Conservation (phyloP, 2,113 vertebrate genomes). For the Pluvialis apricaria region DNA sequence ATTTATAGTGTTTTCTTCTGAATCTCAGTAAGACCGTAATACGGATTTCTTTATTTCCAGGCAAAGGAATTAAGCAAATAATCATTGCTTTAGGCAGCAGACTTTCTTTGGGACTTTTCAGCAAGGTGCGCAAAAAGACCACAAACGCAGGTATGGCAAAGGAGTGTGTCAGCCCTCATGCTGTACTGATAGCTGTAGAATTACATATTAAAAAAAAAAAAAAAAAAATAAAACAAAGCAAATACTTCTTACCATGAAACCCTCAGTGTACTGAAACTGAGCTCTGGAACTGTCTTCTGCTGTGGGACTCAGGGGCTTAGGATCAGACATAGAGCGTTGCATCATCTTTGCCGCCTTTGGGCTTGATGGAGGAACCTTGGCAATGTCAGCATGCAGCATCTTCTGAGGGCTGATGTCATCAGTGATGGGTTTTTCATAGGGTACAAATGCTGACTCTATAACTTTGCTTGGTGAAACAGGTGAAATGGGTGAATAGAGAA, state of each 20-base stretch:
- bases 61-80: background rate
- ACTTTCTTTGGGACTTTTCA: background rate
- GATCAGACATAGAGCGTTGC: constrained; percentile 94
- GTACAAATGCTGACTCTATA: constrained; percentile 90
- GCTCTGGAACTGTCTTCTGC: constrained; percentile 88
- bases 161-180: background rate
- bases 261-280: constrained; percentile 90
- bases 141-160: background rate
- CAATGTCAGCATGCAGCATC: constrained; percentile 86
- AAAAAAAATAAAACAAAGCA: background rate
- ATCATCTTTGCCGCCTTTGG: constrained; percentile 89
- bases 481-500: constrained; percentile 90
- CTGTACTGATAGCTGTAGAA: background rate
- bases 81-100: background rate
- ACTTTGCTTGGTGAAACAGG: constrained; percentile 92
- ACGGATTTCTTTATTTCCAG: background rate
- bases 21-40: background rate
- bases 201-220: background rate
- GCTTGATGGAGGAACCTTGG: constrained; percentile 84
- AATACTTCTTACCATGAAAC: constrained; percentile 87
- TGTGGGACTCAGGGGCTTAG: constrained; percentile 91
- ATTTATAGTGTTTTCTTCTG: background rate
- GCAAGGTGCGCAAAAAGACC: background rate
- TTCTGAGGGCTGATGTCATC: constrained; percentile 89
- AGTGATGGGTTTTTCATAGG: constrained; percentile 88